A percentile compares a stretch with the other conserved stretches of the same genome.
These are phyloP conservation scores for Scomberomorus guttatus DNA, from an alignment of 2,797 vertebrate species.

Conservation along the genomic window DNA sequence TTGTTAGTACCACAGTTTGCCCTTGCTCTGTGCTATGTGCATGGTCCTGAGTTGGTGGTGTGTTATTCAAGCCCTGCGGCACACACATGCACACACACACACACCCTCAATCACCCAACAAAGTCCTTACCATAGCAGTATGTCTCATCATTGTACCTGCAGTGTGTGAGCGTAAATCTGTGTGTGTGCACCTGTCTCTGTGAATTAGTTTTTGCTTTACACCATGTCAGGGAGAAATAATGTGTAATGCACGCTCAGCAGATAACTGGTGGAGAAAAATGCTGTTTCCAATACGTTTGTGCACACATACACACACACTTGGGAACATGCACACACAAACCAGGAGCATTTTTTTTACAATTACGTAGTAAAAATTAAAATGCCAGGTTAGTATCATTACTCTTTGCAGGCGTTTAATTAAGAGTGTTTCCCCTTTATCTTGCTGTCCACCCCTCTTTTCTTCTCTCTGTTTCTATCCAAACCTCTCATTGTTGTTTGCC, in stretches of 20 bases:
- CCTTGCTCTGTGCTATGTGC: constrained; percentile 54
- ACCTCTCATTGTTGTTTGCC: constrained; percentile 46
- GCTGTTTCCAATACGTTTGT: constrained; percentile 49
- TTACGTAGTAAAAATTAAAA: constrained; percentile 30
- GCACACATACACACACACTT: constrained; percentile 15
- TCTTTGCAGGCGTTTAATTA: constrained; percentile 45
- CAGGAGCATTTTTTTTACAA: constrained; percentile 10
- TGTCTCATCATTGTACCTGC: constrained; percentile 74
- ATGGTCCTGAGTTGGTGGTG: constrained; percentile 54
- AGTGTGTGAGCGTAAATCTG: constrained; percentile 68
- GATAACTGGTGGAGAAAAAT: constrained; percentile 66
- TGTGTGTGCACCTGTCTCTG: constrained; percentile 78
- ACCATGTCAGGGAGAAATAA: constrained; percentile 79
- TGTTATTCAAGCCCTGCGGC: constrained; percentile 61
- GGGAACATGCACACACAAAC: not conserved
- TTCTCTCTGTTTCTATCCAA: constrained; percentile 5
- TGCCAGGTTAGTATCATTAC: constrained; percentile 30
- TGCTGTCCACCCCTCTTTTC: not conserved
- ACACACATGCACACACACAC: constrained; percentile 38
- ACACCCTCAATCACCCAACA: constrained; percentile 64
- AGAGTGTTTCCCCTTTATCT: constrained; percentile 27
- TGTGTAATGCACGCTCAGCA: constrained; percentile 78
- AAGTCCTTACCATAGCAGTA: constrained; percentile 77
- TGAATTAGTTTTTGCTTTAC: constrained; percentile 84
- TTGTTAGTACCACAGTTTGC: constrained; percentile 43